Evolutionary conservation across 2,888 invertebrate genomes (phyloP).

Genomic region (Perizoma affinitatum): DNA sequence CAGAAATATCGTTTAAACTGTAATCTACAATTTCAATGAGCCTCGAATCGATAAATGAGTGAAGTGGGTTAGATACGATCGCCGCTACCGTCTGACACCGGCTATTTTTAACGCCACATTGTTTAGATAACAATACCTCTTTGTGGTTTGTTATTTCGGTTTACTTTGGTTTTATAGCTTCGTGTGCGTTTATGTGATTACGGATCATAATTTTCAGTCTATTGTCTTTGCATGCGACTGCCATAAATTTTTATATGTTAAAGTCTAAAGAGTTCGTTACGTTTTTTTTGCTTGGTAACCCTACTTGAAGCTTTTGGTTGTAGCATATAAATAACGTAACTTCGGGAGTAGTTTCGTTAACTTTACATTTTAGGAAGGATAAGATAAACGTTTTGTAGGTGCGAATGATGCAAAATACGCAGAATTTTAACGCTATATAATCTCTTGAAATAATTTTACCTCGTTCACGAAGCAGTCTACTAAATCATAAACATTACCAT

Average conservation of each 20-base stretch:
- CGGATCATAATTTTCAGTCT: constrained; percentile 4
- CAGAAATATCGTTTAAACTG: neutral
- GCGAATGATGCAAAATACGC: neutral
- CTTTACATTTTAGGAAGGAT: neutral
- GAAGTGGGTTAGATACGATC: constrained; percentile 30
- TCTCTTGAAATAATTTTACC: constrained; percentile 14
- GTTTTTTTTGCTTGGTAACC: no score
- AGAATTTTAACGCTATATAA: constrained; percentile 9
- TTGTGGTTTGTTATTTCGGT: constrained; percentile 18
- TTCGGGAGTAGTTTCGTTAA: no score
- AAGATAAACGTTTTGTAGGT: constrained; percentile 1
- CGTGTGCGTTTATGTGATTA: constrained; percentile 8
- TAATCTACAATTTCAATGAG: constrained; percentile 28
- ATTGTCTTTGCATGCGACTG: neutral
- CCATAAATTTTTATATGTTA: no score
- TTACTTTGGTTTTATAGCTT: constrained; percentile 13
- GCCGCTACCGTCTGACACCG: constrained; percentile 28
- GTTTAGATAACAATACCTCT: constrained; percentile 33
- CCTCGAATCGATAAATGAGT: constrained; percentile 27
- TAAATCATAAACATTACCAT: constrained; percentile 35
- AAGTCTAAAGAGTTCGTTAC: no score
- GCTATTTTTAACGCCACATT: constrained; percentile 33
- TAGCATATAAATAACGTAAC: no score
- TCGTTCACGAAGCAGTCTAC: constrained; percentile 21
- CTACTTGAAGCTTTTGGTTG: no score